Conservation (phyloP, 2,888 invertebrate species). For the Callinectes sapidus region DNA sequence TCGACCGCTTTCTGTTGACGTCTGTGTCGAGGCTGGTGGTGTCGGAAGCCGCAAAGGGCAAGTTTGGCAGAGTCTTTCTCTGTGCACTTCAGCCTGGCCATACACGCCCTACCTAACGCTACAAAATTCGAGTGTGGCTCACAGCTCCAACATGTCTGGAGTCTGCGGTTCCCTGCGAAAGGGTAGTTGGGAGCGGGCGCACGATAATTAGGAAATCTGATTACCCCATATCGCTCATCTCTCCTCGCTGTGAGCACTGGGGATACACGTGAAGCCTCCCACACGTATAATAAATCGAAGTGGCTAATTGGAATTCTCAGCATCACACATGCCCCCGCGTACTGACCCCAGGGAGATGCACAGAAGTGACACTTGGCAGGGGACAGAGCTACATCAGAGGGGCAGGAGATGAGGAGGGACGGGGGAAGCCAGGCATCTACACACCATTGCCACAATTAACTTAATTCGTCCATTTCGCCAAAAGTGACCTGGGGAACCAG, state of each 20-base stretch:
- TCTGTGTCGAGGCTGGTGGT: slow-evolving; percentile 8
- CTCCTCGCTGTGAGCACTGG: not conserved
- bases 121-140: slow-evolving; percentile 2
- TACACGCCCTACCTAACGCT: not conserved
- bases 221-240: slow-evolving; percentile 50
- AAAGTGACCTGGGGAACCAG: slow-evolving; percentile 43
- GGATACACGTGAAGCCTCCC: slow-evolving; percentile 13
- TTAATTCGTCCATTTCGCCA: slow-evolving; percentile 59
- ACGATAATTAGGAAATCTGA: slow-evolving; percentile 58
- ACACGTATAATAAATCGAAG: slow-evolving; percentile 9
- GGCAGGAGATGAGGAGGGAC: slow-evolving; percentile 34
- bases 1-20: slow-evolving; percentile 23
- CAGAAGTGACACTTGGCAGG: slow-evolving; percentile 45
- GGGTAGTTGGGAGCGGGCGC: slow-evolving; percentile 44
- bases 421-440: slow-evolving; percentile 38
- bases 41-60: slow-evolving; percentile 37
- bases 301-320: slow-evolving; percentile 11
- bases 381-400: slow-evolving; percentile 48
- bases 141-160: slow-evolving; percentile 26
- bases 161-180: slow-evolving; percentile 51
- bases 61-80: not conserved
- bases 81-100: not conserved
- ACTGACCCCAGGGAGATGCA: not conserved
- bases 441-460: slow-evolving; percentile 64
- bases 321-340: not conserved